Conservation (phyloP, 2,113 vertebrate species). For the Copsychus sechellarum region DNA sequence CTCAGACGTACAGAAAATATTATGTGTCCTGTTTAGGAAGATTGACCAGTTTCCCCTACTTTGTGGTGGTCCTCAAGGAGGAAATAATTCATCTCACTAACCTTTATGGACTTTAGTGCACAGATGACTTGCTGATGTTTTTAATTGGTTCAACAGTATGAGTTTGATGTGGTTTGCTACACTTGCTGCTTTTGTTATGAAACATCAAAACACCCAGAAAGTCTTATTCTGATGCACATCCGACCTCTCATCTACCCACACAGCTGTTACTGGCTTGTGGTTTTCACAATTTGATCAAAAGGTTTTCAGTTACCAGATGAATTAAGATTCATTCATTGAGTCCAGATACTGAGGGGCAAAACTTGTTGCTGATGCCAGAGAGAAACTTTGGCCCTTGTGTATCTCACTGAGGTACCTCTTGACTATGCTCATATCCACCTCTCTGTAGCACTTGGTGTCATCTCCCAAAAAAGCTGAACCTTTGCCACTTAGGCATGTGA, state of each 20-base stretch:
- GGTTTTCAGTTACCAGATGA: background rate
- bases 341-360: background rate
- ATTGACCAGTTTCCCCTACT: background rate
- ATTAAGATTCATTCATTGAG: background rate
- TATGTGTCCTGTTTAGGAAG: background rate
- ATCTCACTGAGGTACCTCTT: background rate
- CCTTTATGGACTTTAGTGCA: background rate
- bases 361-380: background rate
- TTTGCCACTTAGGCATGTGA: background rate
- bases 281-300: background rate
- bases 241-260: slow-evolving; percentile 5
- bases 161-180: slow-evolving; percentile 51
- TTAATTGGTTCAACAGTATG: background rate
- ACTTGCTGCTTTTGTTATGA: slow-evolving; percentile 25
- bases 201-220: slow-evolving; percentile 22
- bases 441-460: background rate
- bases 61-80: background rate
- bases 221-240: background rate
- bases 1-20: background rate
- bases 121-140: slow-evolving; percentile 7
- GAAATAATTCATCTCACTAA: slow-evolving; percentile 4
- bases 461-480: background rate
- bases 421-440: background rate
- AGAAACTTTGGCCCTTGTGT: background rate
- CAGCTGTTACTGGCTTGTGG: slow-evolving; percentile 2